Conservation (phyloP, 2,797 vertebrate species). For the Leuciscus waleckii region DNA sequence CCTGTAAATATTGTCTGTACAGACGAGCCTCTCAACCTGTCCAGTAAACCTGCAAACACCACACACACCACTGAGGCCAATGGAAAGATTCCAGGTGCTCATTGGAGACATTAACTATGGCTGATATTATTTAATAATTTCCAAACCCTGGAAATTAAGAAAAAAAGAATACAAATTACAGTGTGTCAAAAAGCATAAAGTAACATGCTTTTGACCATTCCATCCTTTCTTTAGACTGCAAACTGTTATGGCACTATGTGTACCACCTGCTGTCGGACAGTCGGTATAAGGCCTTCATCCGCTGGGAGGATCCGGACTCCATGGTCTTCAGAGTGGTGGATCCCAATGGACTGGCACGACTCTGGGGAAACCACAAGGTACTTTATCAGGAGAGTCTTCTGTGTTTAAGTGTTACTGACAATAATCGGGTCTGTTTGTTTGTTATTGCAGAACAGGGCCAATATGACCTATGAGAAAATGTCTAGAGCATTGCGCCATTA, state of each 20-base stretch:
- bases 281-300: slow-evolving; percentile 86
- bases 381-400: not conserved
- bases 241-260: slow-evolving; percentile 90
- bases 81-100: slow-evolving; percentile 87
- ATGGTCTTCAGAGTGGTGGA: slow-evolving; percentile 87
- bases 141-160: not conserved
- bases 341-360: slow-evolving; percentile 87
- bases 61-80: slow-evolving; percentile 65
- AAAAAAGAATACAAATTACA: not conserved
- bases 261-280: slow-evolving; percentile 88
- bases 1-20: slow-evolving; percentile 19
- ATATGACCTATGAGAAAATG: slow-evolving; percentile 98
- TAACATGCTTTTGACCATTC: not conserved
- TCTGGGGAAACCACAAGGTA: slow-evolving; percentile 96
- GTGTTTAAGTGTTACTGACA: not conserved
- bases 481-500: slow-evolving; percentile 91
- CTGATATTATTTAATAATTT: not conserved
- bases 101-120: not conserved
- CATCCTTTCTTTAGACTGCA: slow-evolving; percentile 80
- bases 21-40: slow-evolving; percentile 78
- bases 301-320: slow-evolving; percentile 85
- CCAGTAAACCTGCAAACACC: slow-evolving; percentile 64
- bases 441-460: slow-evolving; percentile 83
- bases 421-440: not conserved
- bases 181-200: not conserved